These are phyloP conservation scores for Sylvicola cinctus DNA, from an alignment of 2,888 invertebrate genomes.

Conservation along the genomic window DNA sequence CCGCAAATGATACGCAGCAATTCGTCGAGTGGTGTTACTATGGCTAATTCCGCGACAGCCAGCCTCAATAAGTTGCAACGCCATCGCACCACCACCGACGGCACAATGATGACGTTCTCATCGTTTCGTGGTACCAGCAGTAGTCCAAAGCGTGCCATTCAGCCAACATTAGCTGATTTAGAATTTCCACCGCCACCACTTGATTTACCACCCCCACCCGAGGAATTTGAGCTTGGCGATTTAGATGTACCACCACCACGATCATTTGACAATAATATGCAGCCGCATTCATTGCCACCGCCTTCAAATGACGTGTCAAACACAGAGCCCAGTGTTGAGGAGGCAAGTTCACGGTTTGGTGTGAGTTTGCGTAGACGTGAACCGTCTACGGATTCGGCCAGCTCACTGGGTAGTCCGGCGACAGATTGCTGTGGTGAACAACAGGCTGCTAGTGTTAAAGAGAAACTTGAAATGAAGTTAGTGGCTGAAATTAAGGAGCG, in stretches of 20 bases:
- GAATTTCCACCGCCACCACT: slow-evolving; percentile 77
- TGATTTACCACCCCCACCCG: slow-evolving; percentile 59
- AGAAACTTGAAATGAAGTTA: slow-evolving; percentile 59
- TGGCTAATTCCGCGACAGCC: slow-evolving; percentile 38
- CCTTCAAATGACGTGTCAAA: slow-evolving; percentile 33
- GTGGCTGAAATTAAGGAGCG: slow-evolving; percentile 70
- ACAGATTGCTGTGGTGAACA: slow-evolving; percentile 14
- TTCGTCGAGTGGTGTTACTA: slow-evolving; percentile 64
- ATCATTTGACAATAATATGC: slow-evolving; percentile 9
- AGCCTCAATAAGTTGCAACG: slow-evolving; percentile 32
- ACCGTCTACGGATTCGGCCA: slow-evolving; percentile 34
- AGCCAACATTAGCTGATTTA: slow-evolving; percentile 58
- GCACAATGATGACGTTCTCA: slow-evolving; percentile 26
- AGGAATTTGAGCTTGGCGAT: slow-evolving; percentile 29
- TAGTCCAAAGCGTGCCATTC: slow-evolving; percentile 47
- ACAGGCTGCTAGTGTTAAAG: slow-evolving; percentile 38
- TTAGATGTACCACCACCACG: slow-evolving; percentile 10
- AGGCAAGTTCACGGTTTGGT: slow-evolving; percentile 48
- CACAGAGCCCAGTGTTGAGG: slow-evolving; percentile 45
- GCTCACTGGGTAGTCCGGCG: slow-evolving; percentile 30
- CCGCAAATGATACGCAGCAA: slow-evolving; percentile 80
- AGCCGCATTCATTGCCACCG: slow-evolving; percentile 14
- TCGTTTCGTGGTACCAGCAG: slow-evolving; percentile 38
- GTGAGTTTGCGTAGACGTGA: slow-evolving; percentile 48
- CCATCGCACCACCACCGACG: slow-evolving; percentile 31